A percentile compares a stretch with the other conserved stretches of the same genome.
Evolutionary conservation across 2,113 vertebrate genomes (phyloP).

Genomic region (Corvus moneduloides): DNA sequence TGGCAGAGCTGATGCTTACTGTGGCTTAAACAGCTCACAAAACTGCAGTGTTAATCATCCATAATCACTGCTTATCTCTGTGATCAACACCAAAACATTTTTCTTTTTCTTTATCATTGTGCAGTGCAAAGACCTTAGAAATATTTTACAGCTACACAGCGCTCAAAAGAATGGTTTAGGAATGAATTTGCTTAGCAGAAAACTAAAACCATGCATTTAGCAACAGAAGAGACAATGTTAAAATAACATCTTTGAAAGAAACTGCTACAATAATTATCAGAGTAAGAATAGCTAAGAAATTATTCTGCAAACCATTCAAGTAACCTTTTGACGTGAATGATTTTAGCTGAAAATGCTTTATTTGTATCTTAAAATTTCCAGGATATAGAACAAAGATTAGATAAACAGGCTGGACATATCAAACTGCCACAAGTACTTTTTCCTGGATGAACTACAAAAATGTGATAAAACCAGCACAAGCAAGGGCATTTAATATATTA

Average conservation of each 20-base stretch:
- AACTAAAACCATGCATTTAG: background rate
- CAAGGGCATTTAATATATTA: conserved; percentile 9
- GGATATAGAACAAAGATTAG: conserved; percentile 12
- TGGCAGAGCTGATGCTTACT: background rate
- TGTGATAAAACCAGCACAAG: background rate
- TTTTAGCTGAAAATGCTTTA: background rate
- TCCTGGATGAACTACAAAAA: background rate
- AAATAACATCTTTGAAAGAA: background rate
- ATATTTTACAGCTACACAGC: background rate
- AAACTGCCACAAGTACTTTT: background rate
- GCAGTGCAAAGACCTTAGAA: background rate
- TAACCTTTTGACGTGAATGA: background rate
- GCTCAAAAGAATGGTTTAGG: fast-evolving
- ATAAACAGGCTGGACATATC: background rate
- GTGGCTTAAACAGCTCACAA: background rate
- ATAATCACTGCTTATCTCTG: background rate
- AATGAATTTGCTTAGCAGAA: background rate
- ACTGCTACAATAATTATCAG: background rate
- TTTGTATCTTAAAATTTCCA: background rate
- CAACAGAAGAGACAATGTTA: background rate
- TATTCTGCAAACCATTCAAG: background rate
- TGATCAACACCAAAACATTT: background rate
- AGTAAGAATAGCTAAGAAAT: background rate
- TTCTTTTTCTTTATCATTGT: background rate
- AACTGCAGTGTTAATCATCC: background rate